Evolutionary conservation across 2,113 vertebrate species (phyloP), one percentile per base, ranked within the genome.

Genomic region (Apteryx mantelli): DNA sequence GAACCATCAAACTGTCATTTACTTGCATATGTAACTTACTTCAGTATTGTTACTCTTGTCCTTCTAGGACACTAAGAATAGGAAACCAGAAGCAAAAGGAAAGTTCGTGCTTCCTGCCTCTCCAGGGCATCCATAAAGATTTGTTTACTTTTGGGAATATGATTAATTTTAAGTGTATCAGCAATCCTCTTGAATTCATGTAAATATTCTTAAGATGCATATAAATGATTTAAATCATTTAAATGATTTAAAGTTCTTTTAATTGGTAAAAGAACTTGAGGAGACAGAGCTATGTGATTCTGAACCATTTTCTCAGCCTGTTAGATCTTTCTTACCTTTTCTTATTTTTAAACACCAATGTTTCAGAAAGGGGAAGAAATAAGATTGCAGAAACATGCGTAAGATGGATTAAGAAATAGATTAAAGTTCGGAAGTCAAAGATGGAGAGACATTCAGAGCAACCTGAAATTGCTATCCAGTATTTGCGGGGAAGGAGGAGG

Each of bases 381-480:
- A 42, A 90, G 42, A 64, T 52, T 78, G 28, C 34, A 38, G 25
- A 61, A 64, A 20, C n/a, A 73, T 44, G 71, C 7, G 9, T 42
- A n/a, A 88, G 34, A 26, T 46, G 75, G 84, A 88, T 56, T 79
- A 34, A 83, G 36, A 77, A 82, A 8, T 26, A 84, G 16, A 40
- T 65, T 89, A 93, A 93, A 86, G 20, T 63, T 88, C 18, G 42
- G 24, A 75, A 88, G 53, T 66, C 55, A 77, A 79, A 97, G 52
- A 77, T n/a, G 28, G 53, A 84, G 38, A 53, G 61, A 93, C 56
- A 32, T 74, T 48, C 69, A 24, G 56, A 76, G 38, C 42, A 95
- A 77, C 30, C 21, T 91, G 53, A 90, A 96, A 76, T 76, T 91
- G 38, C 32, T 77, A 38, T 60, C 28, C 13, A 86, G 82, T 56